Evolutionary conservation across 2,888 invertebrate genomes (phyloP), one percentile per base, ranked within the genome.

Genomic region (Abrostola tripartita): DNA sequence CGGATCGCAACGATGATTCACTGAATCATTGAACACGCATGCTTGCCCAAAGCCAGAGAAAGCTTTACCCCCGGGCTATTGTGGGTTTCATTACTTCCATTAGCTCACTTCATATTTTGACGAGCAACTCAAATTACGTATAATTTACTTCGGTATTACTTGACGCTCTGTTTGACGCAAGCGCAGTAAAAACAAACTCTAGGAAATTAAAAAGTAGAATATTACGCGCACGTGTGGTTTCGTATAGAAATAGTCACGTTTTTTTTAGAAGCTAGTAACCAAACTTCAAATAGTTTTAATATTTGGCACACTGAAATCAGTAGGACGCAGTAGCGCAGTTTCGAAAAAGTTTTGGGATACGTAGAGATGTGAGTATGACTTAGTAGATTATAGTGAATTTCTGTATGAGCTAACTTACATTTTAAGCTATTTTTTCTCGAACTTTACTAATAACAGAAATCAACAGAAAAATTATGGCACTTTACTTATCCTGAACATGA

Each of bases 121-220:
- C 12, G 40, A 56, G 12, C 24, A 76, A 55, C 36, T 36, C 49
- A 60, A 65, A 68, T 67, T 60, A 61, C 44, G 52, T 61, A 49
- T 61, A 76, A 73, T 76, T 73, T 67, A 50, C 63, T 70, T 64
- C 52, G 58, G 66, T 73, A 73, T 76, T 67, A 40, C 51, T 57
- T 64, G 63, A 67, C 70, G 75, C 77, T 75, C 75, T 73, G 75
- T 55, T 75, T 70, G 5, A 11, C 55, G 24, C 12, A 50, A 37
- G 52, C 9, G 49, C 60, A 71, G 66, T 72, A 52, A 61, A 70
- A 58, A 71, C 9, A 24, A 36, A 60, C 40, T 40, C 42, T 51
- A 47, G 52, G 52, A 71, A 76, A 71, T 76, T 49, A 44, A 70
- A 69, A 71, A 57, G 36, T 75, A n/a, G 47, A 47, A 49, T 64